phyloP scores from a whole-genome alignment of 2,797 vertebrate species.

The Eulemur coronatus region DNA sequence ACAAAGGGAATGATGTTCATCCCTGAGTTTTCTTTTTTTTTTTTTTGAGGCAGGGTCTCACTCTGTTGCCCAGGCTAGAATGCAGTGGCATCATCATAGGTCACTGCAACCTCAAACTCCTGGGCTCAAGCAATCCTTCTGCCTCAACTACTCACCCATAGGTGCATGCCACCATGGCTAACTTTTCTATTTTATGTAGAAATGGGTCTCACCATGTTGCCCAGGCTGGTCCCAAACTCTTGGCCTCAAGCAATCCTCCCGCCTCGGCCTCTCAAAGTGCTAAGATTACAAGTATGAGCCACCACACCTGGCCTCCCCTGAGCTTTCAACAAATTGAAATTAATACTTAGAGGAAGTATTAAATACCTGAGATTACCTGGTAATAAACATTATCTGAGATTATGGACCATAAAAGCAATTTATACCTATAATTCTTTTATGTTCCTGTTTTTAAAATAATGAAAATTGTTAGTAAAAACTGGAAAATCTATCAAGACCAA shows the following conservation, averaged over 20 bases:
- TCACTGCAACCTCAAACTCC: not conserved
- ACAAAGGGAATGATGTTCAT: not conserved
- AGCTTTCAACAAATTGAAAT: conserved; percentile 2
- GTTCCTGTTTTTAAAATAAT: conserved; percentile 8
- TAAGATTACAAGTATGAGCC: not conserved
- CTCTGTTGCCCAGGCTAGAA: not conserved
- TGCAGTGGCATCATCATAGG: not conserved
- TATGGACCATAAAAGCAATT: not conserved
- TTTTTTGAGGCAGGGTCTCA: not conserved
- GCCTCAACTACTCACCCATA: not conserved
- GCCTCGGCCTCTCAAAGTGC: not conserved
- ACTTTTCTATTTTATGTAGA: not conserved
- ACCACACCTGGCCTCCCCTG: not conserved
- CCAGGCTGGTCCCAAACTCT: not conserved
- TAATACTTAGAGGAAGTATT: not conserved
- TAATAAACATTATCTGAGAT: not conserved
- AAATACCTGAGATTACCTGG: not conserved
- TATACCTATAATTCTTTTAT: not conserved
- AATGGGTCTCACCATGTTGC: not conserved
- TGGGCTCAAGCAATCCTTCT: not conserved
- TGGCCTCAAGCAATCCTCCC: not conserved
- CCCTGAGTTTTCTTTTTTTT: not conserved
- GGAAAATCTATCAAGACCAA: not conserved
- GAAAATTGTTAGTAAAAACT: not conserved
- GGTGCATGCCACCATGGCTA: not conserved